Base-by-base conservation (phyloP, 1,140 invertebrate genomes). In the Diorhabda elongata region DNA sequence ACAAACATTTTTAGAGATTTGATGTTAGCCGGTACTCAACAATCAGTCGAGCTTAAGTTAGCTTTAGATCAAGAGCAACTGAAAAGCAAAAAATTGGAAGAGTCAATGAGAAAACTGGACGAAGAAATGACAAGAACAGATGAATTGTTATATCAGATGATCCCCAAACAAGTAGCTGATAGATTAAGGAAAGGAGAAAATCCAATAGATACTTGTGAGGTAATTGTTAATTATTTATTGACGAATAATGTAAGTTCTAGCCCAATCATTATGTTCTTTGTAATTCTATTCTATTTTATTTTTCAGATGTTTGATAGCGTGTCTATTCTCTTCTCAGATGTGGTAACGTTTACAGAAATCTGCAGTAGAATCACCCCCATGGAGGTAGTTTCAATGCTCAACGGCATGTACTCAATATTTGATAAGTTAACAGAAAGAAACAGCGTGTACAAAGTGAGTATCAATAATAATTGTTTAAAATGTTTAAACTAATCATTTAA, bases 371-470 rank as follows among this genome's bases (percentile, higher is more conserved):
- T 98, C 71, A 93, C 92, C 0, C 96, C 96, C 0, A 95, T 98
- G 94, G 92, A 97, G 79, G 96, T 98, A 7, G 96, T 98, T 0
- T 95, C 93, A n/a, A 96, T 97, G 94, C 82, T 98, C 3, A 98
- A 97, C 81, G 92, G 90, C 4, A 96, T 97, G 94, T 97, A 96
- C 80, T 95, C 93, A 0, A 90, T 96, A 67, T 96, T 96, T 77
- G 94, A 97, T 76, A 91, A 90, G 2, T 85, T 98, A 3, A 97
- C 95, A 0, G 96, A 98, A 79, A 85, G 90, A 67, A 96, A 98
- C 83, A 85, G 89, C 42, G 95, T 98, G 4, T 98, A 98, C 80
- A 98, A 98, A 88, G 96, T 96, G 83, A 74, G 74, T 72, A 61
- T 71, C 65, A 52, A 52, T 52, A 52, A 41, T 26, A 26, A 26